phyloP scores from a whole-genome alignment of 2,888 invertebrate genomes.

The Erebia palarica region DNA sequence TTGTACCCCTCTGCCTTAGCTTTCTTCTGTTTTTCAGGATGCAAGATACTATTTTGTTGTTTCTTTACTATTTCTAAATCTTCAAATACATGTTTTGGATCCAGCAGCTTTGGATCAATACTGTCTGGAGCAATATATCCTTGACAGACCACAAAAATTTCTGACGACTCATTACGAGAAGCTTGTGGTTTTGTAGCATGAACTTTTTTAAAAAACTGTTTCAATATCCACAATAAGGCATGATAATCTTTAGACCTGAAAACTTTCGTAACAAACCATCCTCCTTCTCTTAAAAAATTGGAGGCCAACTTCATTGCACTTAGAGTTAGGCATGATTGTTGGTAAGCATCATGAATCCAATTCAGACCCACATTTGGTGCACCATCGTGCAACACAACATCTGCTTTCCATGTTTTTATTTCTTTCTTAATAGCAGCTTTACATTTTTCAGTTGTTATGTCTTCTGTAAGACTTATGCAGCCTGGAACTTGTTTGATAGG shows the following conservation, averaged over 20 bases:
- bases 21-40: slow-evolving; percentile 91
- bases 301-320: slow-evolving; percentile 96
- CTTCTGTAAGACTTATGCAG: slow-evolving; percentile 94
- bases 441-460: slow-evolving; percentile 98
- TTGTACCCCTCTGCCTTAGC: slow-evolving; percentile 95
- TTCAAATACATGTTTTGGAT: slow-evolving; percentile 97
- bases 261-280: slow-evolving; percentile 99
- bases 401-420: slow-evolving; percentile 97
- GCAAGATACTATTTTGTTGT: slow-evolving; percentile 86
- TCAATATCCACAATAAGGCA: slow-evolving; percentile 96
- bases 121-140: slow-evolving; percentile 95
- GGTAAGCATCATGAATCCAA: slow-evolving; percentile 98
- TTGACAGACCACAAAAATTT: slow-evolving; percentile 99
- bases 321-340: slow-evolving; percentile 95
- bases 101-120: slow-evolving; percentile 95
- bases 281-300: slow-evolving; percentile 93
- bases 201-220: slow-evolving; percentile 97
- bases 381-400: slow-evolving; percentile 97
- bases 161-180: slow-evolving; percentile 98
- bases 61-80: slow-evolving; percentile 91
- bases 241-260: slow-evolving; percentile 99
- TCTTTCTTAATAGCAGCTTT: slow-evolving; percentile 90
- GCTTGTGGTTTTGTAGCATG: slow-evolving; percentile 99
- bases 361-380: slow-evolving; percentile 98
- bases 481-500: slow-evolving; percentile 94